Base-by-base conservation (phyloP, 2,797 vertebrate species). In the Fundulus diaphanus region DNA sequence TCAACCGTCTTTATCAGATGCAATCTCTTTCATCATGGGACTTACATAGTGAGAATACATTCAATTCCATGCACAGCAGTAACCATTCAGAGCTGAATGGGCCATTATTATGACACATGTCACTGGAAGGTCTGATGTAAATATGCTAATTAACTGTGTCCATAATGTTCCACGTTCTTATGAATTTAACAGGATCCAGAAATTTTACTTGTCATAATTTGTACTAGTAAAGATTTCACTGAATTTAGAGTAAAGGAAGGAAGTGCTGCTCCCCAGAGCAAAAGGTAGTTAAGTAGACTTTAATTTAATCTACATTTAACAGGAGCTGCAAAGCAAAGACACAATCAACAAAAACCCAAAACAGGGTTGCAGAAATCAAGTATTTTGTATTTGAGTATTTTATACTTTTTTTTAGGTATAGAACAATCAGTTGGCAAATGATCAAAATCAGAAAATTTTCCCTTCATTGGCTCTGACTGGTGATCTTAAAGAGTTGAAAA, bases 21-120 rank as follows among this genome's bases (percentile, higher is more conserved):
- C 40, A 68, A 80, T 82, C 63, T 85, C 72, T 68, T 77, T 83
- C 69, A 70, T 49, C 76, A 71, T 73, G 71, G 70, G 54, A 74
- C 67, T 7, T 15, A 67, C 8, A 49, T 18, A 5, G 18, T 51
- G 48, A 51, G 48, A 51, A 51, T 51, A 13, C 18, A 22, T 78
- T 71, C 79, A 20, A 79, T 85, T 88, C 74, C 83, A 49, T 65
- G 57, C 73, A 81, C 72, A 80, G 54, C 66, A 31, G 69, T 65
- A 72, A 74, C 56, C 77, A 72, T 76, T 79, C 85, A 82, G 48
- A 61, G 70, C 68, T 3, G 48, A 44, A 49, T 40, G 56, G 54
- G 13, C 75, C 72, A 76, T 82, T 83, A 82, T 81, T 82, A 78
- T 68, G 65, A 78, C 82, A 78, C 73, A 56, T 69, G 67, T 24